phyloP scores from a whole-genome alignment of 2,888 invertebrate species.

The Lathronympha strigana region DNA sequence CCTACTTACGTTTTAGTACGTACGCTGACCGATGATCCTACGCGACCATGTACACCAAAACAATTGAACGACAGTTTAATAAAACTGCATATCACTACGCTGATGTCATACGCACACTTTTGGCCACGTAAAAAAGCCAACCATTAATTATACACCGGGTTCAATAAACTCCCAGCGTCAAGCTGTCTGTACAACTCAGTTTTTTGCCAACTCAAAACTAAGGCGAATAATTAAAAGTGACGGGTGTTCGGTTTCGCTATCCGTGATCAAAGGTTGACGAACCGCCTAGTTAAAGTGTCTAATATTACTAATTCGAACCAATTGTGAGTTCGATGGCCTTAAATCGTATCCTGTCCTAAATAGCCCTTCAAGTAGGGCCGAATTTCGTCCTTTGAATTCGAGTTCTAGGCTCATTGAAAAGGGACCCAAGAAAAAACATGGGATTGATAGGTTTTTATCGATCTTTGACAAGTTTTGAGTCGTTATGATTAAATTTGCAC shows the following conservation, averaged over 20 bases:
- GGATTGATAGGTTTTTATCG: no score
- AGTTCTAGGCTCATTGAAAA: neutral
- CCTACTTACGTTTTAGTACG: no score
- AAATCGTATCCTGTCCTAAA: conserved; percentile 48
- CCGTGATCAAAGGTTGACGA: conserved; percentile 54
- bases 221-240: conserved; percentile 55
- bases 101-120: conserved; percentile 45
- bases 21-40: no score
- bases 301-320: conserved; percentile 52
- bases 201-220: conserved; percentile 54
- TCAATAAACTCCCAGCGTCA: conserved; percentile 55
- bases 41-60: conserved; percentile 10
- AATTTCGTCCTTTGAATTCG: neutral
- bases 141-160: conserved; percentile 53
- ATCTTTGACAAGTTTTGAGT: no score
- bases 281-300: conserved; percentile 43
- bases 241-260: conserved; percentile 51
- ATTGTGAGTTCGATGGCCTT: conserved; percentile 56
- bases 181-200: conserved; percentile 55
- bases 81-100: conserved; percentile 35
- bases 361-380: conserved; percentile 23
- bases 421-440: no score
- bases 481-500: no score
- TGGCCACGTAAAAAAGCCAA: conserved; percentile 44
- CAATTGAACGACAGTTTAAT: conserved; percentile 29